A percentile compares a stretch with the other conserved stretches of the same genome.
These are phyloP conservation scores for Montipora sp. DNA, from an alignment of 64 coral and sea anemone species.

Conservation along the genomic window DNA sequence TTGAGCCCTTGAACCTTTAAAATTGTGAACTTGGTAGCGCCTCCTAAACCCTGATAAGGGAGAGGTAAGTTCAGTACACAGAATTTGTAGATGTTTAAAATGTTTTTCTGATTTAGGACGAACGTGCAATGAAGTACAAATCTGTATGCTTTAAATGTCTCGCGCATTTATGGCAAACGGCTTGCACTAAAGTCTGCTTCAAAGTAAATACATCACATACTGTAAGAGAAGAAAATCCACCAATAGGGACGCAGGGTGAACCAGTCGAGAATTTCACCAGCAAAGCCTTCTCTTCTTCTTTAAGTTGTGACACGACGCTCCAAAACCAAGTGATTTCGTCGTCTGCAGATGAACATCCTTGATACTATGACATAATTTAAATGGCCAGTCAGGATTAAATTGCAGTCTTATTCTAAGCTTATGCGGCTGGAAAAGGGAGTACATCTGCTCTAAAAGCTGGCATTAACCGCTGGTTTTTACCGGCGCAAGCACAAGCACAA, in stretches of 20 bases:
- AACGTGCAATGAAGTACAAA: no score
- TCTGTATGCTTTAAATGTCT: no score
- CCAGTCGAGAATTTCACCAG: constrained; percentile 92
- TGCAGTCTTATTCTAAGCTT: no score
- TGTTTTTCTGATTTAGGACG: no score
- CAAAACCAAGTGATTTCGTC: constrained; percentile 89
- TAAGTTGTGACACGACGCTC: constrained; percentile 71
- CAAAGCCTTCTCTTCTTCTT: constrained; percentile 96
- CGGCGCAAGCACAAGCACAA: no score
- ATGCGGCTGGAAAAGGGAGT: no score
- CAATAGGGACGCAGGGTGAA: constrained; percentile 82
- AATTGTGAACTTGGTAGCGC: constrained; percentile 76
- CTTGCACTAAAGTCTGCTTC: no score
- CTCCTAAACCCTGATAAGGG: constrained; percentile 66
- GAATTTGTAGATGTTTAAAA: no score
- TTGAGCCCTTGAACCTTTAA: constrained; percentile 67
- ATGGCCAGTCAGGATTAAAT: no score
- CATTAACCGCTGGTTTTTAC: no score
- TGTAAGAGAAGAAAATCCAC: constrained; percentile 87
- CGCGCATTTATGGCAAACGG: no score
- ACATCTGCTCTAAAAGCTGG: no score
- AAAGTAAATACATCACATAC: constrained; percentile 24
- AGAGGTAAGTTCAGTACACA: neutral
- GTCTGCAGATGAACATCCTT: neutral
- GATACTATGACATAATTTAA: constrained; percentile 30